Conservation (phyloP, 2,113 vertebrate species). For the Zeus faber region DNA sequence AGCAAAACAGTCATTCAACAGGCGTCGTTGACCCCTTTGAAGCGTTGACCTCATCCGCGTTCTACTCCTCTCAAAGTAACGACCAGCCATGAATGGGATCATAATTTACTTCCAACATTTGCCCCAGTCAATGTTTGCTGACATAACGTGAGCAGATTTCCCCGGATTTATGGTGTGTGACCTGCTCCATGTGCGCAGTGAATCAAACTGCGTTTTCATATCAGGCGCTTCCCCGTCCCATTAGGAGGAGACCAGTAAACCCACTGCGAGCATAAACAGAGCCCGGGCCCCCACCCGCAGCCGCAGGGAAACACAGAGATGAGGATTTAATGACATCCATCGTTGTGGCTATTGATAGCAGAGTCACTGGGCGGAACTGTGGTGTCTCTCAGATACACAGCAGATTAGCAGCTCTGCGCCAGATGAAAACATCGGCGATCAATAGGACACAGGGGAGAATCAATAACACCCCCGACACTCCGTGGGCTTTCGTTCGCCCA, state of each 20-base stretch:
- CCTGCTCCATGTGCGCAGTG: slow-evolving; percentile 26
- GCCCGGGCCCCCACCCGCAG: slow-evolving; percentile 47
- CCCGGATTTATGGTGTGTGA: slow-evolving; percentile 15
- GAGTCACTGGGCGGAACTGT: slow-evolving; percentile 75
- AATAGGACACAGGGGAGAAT: slow-evolving; percentile 82
- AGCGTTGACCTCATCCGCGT: no score
- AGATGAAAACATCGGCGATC: slow-evolving; percentile 81
- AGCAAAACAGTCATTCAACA: no score
- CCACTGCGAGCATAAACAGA: slow-evolving; percentile 35
- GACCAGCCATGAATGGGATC: no score
- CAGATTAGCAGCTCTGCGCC: slow-evolving; percentile 79
- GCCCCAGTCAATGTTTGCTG: slow-evolving; percentile 26
- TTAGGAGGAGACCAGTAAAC: background rate
- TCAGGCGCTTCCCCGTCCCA: background rate
- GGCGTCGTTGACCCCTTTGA: no score
- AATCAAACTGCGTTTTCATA: slow-evolving; percentile 7
- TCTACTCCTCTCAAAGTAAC: no score
- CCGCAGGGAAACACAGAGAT: slow-evolving; percentile 70
- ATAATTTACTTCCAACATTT: no score
- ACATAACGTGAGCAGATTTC: slow-evolving; percentile 37
- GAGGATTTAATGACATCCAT: slow-evolving; percentile 81
- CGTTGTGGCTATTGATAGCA: slow-evolving; percentile 76
- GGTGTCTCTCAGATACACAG: slow-evolving; percentile 76
- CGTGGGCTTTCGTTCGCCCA: slow-evolving; percentile 63
- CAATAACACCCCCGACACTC: slow-evolving; percentile 71